Conservation (phyloP, 1,140 invertebrate species). For the Planococcus citri region DNA sequence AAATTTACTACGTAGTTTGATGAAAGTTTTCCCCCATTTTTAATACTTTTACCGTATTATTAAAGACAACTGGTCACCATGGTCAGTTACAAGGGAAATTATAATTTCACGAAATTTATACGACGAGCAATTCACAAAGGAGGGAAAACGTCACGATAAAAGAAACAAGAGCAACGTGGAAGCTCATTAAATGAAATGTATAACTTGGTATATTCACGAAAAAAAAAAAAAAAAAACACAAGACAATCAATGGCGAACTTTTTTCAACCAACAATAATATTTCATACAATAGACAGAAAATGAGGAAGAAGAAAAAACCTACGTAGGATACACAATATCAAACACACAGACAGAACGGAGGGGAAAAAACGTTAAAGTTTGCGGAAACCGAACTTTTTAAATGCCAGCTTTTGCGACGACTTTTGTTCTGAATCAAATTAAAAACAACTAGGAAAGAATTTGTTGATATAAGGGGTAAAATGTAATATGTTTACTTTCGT, state of each 20-base stretch:
- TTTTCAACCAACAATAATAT: neutral
- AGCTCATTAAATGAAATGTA: neutral
- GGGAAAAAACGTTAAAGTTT: neutral
- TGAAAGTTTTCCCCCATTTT: too few species aligned
- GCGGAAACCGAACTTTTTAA: constrained; percentile 1
- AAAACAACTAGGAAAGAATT: neutral
- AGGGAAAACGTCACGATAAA: neutral
- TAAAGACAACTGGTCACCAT: too few species aligned
- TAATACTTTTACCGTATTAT: too few species aligned
- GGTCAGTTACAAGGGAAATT: too few species aligned
- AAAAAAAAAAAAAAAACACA: neutral
- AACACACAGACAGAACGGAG: too few species aligned
- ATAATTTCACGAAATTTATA: too few species aligned
- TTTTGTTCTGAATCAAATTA: neutral
- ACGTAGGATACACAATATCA: neutral
- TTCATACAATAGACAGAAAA: neutral
- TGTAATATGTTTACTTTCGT: neutral
- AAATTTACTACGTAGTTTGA: too few species aligned
- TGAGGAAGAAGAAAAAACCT: neutral
- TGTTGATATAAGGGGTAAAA: neutral
- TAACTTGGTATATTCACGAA: neutral
- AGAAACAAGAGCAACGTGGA: neutral
- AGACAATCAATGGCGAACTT: neutral
- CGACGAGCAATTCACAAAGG: too few species aligned
- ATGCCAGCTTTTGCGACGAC: neutral